Evolutionary conservation across 2,888 invertebrate genomes (phyloP).

Genomic region (Agonopterix alstromeriana): DNA sequence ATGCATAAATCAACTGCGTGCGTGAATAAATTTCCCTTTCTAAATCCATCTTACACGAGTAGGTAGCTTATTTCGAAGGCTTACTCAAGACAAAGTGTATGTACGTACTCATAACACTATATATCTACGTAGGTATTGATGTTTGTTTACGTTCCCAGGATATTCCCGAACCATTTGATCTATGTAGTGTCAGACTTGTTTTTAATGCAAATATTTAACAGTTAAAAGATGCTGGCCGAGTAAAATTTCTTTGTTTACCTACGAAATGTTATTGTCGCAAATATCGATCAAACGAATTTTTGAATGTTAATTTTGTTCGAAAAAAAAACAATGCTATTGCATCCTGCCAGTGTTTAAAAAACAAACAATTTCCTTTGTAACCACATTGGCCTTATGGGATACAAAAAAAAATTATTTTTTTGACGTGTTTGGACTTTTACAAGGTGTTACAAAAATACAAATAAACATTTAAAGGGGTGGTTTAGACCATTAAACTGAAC

Average conservation of each 20-base stretch:
- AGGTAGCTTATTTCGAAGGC: no score
- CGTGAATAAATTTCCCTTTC: no score
- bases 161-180: neutral
- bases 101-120: neutral
- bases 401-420: no score
- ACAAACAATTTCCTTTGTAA: neutral
- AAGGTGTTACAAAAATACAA: no score
- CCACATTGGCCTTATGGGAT: neutral
- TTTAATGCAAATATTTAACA: no score
- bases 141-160: constrained; percentile 29
- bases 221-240: neutral
- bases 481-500: no score
- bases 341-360: neutral
- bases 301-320: neutral
- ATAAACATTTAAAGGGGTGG: no score
- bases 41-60: no score
- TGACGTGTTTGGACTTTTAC: no score
- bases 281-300: constrained; percentile 9
- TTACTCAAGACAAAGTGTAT: no score
- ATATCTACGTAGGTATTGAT: constrained; percentile 10
- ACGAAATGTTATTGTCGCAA: constrained; percentile 14
- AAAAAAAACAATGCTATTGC: neutral
- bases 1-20: neutral
- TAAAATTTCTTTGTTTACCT: constrained; percentile 3
- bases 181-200: no score